Base-by-base conservation (phyloP, 2,113 vertebrate genomes). In the Triplophysa rosa region DNA sequence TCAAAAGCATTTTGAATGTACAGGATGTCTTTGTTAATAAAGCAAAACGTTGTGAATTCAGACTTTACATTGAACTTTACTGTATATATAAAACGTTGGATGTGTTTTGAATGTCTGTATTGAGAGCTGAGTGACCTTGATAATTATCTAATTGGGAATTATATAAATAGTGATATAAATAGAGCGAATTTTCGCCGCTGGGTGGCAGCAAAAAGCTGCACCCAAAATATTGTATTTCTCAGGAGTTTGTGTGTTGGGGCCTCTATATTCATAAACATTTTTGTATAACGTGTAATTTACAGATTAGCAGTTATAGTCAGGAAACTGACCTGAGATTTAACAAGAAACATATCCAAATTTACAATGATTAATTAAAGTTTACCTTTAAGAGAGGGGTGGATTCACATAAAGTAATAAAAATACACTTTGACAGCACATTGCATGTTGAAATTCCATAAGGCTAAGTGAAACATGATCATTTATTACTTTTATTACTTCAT, bases 151-250 rank as follows among this genome's bases (percentile, higher is more conserved):
- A 37, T 49, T 49, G 40, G 45, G 45, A 23, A 19, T 17, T 5
- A 10, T 47, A n/a, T n/a, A n/a, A n/a, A n/a, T n/a, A n/a, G 14
- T 23, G 12, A 9, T 17, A n/a, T 42, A 8, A 33, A 40, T 37
- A 37, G 7, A 3, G 37, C 26, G 10, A 17, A 45, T 23, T n/a
- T 45, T 7, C n/a, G 29, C 59, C 83, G 71, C 83, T 82, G 62
- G 83, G 83, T 79, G 83, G 83, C 83, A 72, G 83, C 80, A 82
- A 52, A 82, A 81, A 82, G 77, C 83, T 56, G 58, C n/a, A 71
- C 24, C 59, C 29, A 7, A 49, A 58, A 52, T 23, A 37, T 54
- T 77, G 12, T 16, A 23, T 64, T 3, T 19, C 54, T 21, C 54
- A 16, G 9, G 19, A n/a, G 61, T 77, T 49, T 52, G 23, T 37